Evolutionary conservation across 2,888 invertebrate genomes (phyloP).

Genomic region (Barypeithes pellucidus): DNA sequence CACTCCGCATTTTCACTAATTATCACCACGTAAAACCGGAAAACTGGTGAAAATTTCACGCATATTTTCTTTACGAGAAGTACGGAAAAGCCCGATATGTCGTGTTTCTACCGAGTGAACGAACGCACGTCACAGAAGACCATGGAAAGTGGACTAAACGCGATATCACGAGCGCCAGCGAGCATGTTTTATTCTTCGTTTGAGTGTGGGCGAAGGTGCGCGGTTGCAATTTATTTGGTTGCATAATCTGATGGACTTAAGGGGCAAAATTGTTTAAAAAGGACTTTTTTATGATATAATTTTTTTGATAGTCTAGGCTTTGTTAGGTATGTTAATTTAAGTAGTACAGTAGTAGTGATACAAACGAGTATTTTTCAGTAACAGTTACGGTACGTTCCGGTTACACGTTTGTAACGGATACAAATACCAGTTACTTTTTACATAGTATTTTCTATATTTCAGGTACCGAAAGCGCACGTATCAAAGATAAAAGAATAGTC

Average conservation of each 20-base stretch:
- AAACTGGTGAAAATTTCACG: conserved; percentile 32
- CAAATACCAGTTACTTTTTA: no score
- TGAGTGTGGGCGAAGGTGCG: conserved; percentile 15
- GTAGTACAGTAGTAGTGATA: no score
- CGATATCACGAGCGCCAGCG: conserved; percentile 30
- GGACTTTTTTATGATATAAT: no score
- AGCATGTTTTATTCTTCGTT: conserved; percentile 18
- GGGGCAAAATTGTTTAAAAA: not conserved
- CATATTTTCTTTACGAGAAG: conserved; percentile 39
- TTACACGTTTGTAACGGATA: no score
- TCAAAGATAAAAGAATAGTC: no score
- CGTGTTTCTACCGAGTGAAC: conserved; percentile 7
- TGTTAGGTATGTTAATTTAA: no score
- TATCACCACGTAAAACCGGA: conserved; percentile 23
- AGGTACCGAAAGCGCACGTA: no score
- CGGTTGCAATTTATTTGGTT: not conserved
- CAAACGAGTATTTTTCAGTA: no score
- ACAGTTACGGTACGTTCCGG: no score
- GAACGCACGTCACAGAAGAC: conserved; percentile 16
- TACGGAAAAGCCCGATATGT: conserved; percentile 17
- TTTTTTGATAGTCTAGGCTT: no score
- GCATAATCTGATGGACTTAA: conserved; percentile 19
- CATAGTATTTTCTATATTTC: no score
- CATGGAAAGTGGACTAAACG: conserved; percentile 42
- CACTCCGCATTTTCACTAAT: conserved; percentile 46